Conservation (phyloP, 2,113 vertebrate species). For the Condylura cristata region DNA sequence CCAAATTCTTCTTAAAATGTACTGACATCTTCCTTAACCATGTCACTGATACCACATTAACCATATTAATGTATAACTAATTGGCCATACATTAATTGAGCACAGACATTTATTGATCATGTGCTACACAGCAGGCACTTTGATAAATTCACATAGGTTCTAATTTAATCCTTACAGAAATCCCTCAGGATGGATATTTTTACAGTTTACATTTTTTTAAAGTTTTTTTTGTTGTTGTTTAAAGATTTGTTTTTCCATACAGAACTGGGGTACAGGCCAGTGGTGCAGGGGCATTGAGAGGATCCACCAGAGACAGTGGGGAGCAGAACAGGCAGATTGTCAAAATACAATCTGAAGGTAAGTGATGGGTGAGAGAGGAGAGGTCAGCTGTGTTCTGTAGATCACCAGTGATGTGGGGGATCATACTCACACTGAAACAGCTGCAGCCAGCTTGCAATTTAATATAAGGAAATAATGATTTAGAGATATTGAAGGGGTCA, state of each 20-base stretch:
- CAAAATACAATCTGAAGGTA: no score
- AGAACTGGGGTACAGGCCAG: no score
- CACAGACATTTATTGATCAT: neutral
- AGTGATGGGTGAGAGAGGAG: no score
- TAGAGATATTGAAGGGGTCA: neutral
- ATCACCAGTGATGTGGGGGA: no score
- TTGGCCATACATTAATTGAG: neutral
- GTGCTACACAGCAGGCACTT: neutral
- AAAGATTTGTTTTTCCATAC: no score
- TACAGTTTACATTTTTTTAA: neutral
- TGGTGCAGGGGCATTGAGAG: no score
- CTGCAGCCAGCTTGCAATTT: neutral
- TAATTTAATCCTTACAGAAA: neutral
- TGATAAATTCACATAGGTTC: neutral
- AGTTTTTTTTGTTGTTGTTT: no score
- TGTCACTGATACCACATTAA: neutral
- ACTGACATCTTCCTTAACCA: neutral
- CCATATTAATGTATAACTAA: no score
- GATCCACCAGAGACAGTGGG: no score
- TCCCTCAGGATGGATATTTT: neutral
- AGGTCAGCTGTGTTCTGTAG: no score
- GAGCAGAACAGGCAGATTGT: no score
- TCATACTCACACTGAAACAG: no score
- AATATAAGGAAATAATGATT: neutral
- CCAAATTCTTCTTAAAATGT: neutral